Conservation (phyloP, 2,797 vertebrate genomes). For the Cynopterus sphinx region DNA sequence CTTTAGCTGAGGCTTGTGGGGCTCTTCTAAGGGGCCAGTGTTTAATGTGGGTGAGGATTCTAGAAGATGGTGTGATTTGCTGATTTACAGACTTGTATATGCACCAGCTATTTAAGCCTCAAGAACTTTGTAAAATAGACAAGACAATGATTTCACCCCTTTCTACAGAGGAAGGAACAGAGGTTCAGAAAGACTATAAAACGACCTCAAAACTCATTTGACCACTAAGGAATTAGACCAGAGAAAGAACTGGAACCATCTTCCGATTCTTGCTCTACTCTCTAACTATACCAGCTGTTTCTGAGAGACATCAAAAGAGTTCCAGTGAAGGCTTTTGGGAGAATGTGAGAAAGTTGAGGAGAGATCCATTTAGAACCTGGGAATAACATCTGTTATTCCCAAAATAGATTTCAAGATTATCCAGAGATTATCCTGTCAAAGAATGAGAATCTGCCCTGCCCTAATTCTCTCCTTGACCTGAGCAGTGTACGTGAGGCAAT, state of each 20-base stretch:
- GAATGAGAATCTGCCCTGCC: background rate
- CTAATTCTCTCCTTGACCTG: conserved; percentile 17
- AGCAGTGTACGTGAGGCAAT: background rate
- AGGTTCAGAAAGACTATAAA: background rate
- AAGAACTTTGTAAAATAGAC: background rate
- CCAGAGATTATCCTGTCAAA: background rate
- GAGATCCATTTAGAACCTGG: background rate
- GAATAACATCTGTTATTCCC: background rate
- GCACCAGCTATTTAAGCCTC: background rate
- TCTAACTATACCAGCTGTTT: background rate
- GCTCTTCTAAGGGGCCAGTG: background rate
- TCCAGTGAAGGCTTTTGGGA: background rate
- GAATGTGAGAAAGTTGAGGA: conserved; percentile 1
- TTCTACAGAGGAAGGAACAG: conserved; percentile 20
- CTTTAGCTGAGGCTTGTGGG: background rate
- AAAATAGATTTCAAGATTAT: conserved; percentile 2
- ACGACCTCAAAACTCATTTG: background rate
- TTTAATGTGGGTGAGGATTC: background rate
- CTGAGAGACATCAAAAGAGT: background rate
- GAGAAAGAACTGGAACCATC: background rate
- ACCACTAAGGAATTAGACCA: background rate
- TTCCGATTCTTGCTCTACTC: background rate
- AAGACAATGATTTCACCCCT: background rate
- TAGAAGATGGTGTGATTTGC: background rate
- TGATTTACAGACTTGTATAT: background rate